These are phyloP conservation scores for Lates japonicus DNA, from an alignment of 2,797 vertebrate species.

Conservation along the genomic window DNA sequence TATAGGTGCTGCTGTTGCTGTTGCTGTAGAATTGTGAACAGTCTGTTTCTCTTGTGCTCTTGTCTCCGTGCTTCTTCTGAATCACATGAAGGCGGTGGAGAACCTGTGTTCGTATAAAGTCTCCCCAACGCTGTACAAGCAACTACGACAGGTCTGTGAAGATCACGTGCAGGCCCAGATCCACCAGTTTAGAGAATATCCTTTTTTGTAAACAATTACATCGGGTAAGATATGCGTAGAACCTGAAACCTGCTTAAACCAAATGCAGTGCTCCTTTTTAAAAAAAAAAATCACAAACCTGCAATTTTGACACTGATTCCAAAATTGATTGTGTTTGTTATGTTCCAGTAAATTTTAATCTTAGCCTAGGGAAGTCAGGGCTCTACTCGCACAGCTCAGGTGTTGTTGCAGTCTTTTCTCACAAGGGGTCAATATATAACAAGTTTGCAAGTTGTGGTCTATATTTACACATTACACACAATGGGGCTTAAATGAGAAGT, in stretches of 20 bases:
- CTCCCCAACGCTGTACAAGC: constrained; percentile 98
- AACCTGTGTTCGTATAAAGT: constrained; percentile 99
- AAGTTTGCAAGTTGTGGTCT: not conserved
- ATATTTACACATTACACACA: not conserved
- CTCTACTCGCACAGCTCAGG: not conserved
- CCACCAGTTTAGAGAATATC: constrained; percentile 99
- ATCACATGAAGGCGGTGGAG: constrained; percentile 93
- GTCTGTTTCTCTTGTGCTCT: constrained; percentile 16
- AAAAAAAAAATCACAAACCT: not conserved
- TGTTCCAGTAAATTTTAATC: not conserved
- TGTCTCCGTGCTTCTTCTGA: constrained; percentile 4
- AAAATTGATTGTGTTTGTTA: not conserved
- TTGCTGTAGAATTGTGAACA: not conserved
- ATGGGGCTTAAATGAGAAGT: not conserved
- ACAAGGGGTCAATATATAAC: constrained; percentile 31
- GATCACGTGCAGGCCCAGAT: constrained; percentile 99
- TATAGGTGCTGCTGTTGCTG: not conserved
- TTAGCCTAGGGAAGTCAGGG: not conserved
- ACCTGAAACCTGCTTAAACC: not conserved
- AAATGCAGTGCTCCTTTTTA: not conserved
- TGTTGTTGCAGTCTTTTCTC: constrained; percentile 37
- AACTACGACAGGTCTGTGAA: constrained; percentile 97
- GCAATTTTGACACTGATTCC: not conserved
- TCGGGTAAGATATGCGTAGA: not conserved
- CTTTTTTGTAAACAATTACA: constrained; percentile 81